These are phyloP conservation scores for Drosophila triauraria DNA, from an alignment of 1,140 invertebrate genomes.

Conservation along the genomic window DNA sequence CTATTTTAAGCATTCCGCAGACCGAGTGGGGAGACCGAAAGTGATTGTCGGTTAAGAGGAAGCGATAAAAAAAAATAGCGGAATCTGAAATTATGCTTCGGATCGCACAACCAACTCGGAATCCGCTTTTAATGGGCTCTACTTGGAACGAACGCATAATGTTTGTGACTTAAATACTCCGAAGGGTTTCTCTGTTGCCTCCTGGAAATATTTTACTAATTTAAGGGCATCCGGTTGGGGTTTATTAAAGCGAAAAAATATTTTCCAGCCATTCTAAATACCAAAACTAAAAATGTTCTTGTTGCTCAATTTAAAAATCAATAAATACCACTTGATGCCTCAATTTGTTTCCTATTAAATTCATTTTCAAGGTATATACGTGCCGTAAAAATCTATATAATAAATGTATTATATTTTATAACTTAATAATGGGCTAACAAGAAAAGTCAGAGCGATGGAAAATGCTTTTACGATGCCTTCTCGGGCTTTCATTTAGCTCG, in stretches of 20 bases:
- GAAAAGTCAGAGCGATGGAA: neutral
- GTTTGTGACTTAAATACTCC: slow-evolving; percentile 6
- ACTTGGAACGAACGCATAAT: slow-evolving; percentile 22
- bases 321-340: neutral
- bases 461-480: slow-evolving; percentile 11
- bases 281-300: too few relatives aligned
- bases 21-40: slow-evolving; percentile 6
- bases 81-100: slow-evolving; percentile 41
- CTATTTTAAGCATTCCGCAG: slow-evolving; percentile 33
- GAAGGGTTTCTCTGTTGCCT: neutral
- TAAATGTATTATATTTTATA: slow-evolving; percentile 2
- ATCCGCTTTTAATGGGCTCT: slow-evolving; percentile 36
- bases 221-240: neutral
- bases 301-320: neutral
- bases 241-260: neutral
- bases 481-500: slow-evolving; percentile 21
- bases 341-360: neutral
- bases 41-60: slow-evolving; percentile 17
- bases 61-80: slow-evolving; percentile 36
- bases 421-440: slow-evolving; percentile 7
- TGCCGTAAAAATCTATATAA: neutral
- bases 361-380: too few relatives aligned
- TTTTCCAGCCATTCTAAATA: too few relatives aligned
- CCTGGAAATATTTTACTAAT: slow-evolving; percentile 11
- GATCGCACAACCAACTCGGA: slow-evolving; percentile 31